These are phyloP conservation scores for Aporrectodea caliginosa DNA, from an alignment of 1,140 invertebrate species.

Conservation along the genomic window DNA sequence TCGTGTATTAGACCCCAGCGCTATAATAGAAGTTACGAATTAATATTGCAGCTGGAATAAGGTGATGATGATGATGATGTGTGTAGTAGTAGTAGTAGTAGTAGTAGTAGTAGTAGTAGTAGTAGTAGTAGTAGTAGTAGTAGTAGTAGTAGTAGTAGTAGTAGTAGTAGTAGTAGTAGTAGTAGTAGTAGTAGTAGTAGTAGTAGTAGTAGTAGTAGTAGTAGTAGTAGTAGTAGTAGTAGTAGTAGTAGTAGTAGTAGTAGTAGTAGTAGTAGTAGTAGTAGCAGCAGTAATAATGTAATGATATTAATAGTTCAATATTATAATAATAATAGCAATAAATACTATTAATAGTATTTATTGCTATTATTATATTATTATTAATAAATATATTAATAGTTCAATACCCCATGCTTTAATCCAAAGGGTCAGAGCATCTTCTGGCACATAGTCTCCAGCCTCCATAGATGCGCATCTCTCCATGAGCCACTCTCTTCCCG, in stretches of 20 bases:
- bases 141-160: conserved; percentile 3
- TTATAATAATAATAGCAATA: too few species aligned
- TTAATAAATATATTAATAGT: too few species aligned
- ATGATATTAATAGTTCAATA: too few species aligned
- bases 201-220: conserved; percentile 16
- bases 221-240: conserved; percentile 28
- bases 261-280: conserved; percentile 27
- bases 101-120: conserved; percentile 2
- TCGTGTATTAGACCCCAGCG: too few species aligned
- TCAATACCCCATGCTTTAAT: not conserved
- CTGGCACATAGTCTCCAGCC: not conserved
- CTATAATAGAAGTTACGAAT: too few species aligned
- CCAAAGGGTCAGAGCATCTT: not conserved
- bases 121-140: conserved; percentile 2
- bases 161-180: conserved; percentile 2
- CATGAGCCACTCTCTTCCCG: not conserved
- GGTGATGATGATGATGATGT: not conserved
- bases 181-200: not conserved
- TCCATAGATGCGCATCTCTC: not conserved
- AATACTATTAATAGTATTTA: too few species aligned
- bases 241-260: conserved; percentile 26
- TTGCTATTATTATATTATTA: too few species aligned
- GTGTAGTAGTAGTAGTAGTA: not conserved
- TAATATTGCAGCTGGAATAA: too few species aligned
- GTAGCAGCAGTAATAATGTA: too few species aligned